Evolutionary conservation across 2,113 vertebrate genomes (phyloP), one percentile per base, ranked within the genome.

Genomic region (Leucopsar rothschildi): DNA sequence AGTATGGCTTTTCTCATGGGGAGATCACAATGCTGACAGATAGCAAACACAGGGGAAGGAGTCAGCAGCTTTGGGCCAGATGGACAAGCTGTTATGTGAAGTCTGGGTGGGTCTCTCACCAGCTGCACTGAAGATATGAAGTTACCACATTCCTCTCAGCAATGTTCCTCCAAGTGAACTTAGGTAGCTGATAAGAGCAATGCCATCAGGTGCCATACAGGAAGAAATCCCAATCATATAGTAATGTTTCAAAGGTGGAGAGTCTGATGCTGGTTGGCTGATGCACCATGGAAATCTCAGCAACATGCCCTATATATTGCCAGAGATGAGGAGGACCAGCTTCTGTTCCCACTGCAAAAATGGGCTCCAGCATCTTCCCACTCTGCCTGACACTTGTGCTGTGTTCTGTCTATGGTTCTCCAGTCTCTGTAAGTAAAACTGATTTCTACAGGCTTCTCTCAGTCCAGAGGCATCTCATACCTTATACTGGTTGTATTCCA

Each of bases 341-440:
- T 89, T 63, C 33, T 50, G 64, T 53, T 84, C 40, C 52, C 72
- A 4, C 12, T 27, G 66, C 68, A 77, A 71, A 76, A 88, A 97
- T 97, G 97, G 53, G 39, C 64, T 95, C 49, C 63, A 52, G 6
- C 24, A 37, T 52, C 13, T 56, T 93, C 47, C n/a, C 49, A 2
- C 52, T 89, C 24, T 82, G 79, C 39, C 35, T 93, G 13, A 55
- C 0, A 0, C 78, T 97, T 49, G 70, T 95, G 2, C n/a, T 90
- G 2, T 24, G 15, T 52, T 73, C 22, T 40, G 81, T 35, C 23
- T 15, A 23, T 29, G 50, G 70, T 17, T 85, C 90, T 73, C 86
- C 97, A 6, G 78, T 82, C 42, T 93, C 91, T 78, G 93, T 97
- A 79, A 97, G 88, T 88, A 77, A 82, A 60, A 60, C 6, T 45